Evolutionary conservation across 1,140 invertebrate species (phyloP), one percentile per base, ranked within the genome.

Genomic region (Drosophila mayri): DNA sequence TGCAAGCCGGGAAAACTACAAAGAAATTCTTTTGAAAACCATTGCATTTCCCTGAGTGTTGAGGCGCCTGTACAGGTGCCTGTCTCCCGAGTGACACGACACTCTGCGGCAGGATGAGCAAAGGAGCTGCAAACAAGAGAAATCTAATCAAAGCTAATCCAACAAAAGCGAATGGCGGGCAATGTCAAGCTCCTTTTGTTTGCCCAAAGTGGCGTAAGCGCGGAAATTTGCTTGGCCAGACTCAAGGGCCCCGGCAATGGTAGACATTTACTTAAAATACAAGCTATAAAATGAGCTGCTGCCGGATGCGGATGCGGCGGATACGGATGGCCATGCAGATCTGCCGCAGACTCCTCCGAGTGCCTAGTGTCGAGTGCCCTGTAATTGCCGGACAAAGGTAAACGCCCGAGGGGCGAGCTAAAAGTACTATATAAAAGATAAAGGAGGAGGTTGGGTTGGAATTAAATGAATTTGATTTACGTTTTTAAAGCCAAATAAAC

Each of bases 391-490:
- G 76, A 88, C 85, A 81, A 90, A 88, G 85, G 77, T 71, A 64
- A 65, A 59, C 43, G 41, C 61, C 63, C 37, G 40, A 35, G 22
- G 76, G 40, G 20, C 28, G 38, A 37, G 38, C 66, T 52, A 30
- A 70, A 70, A 67, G 71, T 32, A 58, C 52, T 55, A 55, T 38
- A 55, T 38, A 58, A 47, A 37, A 67, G 64, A 58, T 59, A 54
- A 49, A 54, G 46, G 10, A 22, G 28, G 25, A 16, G 11, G 43
- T 35, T 8, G 32, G 8, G 32, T 3, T 3, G 46, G 76, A 85
- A 87, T 91, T 91, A 91, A 91, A 91, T 91, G 88, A 91, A 91
- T 91, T 91, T 91, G 88, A 91, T 91, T 91, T 91, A 91, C 88
- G 81, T 88, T 85, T 84, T 88, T 85, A 90, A 90, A 90, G 81